Evolutionary conservation across 2,113 vertebrate genomes (phyloP).

Genomic region (Oncorhynchus masou): DNA sequence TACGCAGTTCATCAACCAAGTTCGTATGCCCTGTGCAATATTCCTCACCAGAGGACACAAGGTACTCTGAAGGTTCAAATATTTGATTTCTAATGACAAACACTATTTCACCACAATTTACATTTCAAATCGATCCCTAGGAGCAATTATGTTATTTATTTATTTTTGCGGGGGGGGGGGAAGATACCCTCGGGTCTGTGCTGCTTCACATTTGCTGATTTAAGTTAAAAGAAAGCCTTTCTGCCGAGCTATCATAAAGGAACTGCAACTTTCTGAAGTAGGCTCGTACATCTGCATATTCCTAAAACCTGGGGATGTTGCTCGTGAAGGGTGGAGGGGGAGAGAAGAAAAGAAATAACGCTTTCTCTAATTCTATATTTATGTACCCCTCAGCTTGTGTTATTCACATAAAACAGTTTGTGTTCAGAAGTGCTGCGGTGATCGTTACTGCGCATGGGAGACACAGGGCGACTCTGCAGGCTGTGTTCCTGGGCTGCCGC

Average conservation of each 20-base stretch:
- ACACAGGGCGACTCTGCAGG: conserved; percentile 64
- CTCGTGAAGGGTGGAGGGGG: conserved; percentile 43
- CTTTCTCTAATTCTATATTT: conserved; percentile 75
- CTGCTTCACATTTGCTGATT: conserved; percentile 73
- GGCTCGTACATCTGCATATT: conserved; percentile 58
- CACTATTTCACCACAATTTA: conserved; percentile 71
- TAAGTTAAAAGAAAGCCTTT: conserved; percentile 74
- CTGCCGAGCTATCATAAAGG: conserved; percentile 69
- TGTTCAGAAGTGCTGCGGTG: conserved; percentile 60
- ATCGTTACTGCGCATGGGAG: conserved; percentile 48
- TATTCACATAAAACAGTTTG: conserved; percentile 66
- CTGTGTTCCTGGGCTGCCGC: conserved; percentile 52
- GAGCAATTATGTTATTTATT: conserved; percentile 70
- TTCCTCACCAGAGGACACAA: conserved; percentile 27
- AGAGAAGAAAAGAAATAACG: conserved; percentile 55
- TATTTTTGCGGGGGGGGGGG: conserved; percentile 43
- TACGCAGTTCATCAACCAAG: conserved; percentile 41
- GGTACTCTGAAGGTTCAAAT: conserved; percentile 70
- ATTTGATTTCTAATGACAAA: conserved; percentile 81
- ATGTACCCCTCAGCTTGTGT: conserved; percentile 71
- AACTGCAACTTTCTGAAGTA: conserved; percentile 73
- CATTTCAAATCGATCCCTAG: conserved; percentile 77
- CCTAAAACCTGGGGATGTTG: conserved; percentile 64
- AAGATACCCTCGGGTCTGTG: conserved; percentile 63
- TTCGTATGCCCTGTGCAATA: conserved; percentile 24